Evolutionary conservation across 2,888 invertebrate species (phyloP), one percentile per base, ranked within the genome.

Genomic region (Clitarchus hookeri): DNA sequence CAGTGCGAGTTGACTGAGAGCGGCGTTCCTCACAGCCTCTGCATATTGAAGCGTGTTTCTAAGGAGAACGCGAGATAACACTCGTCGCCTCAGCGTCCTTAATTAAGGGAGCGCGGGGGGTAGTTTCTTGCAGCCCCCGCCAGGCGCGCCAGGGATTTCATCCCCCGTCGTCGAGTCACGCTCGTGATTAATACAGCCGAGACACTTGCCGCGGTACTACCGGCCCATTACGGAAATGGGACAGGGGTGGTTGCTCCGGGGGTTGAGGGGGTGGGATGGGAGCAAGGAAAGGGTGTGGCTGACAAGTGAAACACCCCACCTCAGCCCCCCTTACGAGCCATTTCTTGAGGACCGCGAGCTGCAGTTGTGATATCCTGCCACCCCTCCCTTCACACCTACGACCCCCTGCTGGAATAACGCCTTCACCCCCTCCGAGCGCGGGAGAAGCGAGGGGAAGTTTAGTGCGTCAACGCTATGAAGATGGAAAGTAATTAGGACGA

Each of bases 401-500:
- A 65, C 8, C 65, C 48, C 65, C 16, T 8, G 65, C 65, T 11
- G 65, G 16, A n/a, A 19, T 65, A 19, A 65, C 19, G 2, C 65
- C 65, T n/a, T 19, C 65, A 65, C 11, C 8, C 65, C 23, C n/a
- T 65, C n/a, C n/a, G n/a, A 2, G 12, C 16, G 16, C 48, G 6
- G 48, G 48, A 48, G 16, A 16, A 13, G 48, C 48, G 3, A 1
- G 48, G 8, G 48, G 65, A 65, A 65, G 65, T 65, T 65, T 65
- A n/a, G 65, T 65, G 82, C 82, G 82, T 82, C 36, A 23, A 12
- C 82, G n/a, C 27, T 82, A 82, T 82, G 82, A 82, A 82, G 82
- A 82, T 82, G 82, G 44, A 36, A 82, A 82, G 82, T 82, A 82
- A 82, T 82, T 82, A 82, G 44, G 82, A 44, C 44, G 27, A 82